A percentile compares a stretch with the other conserved stretches of the same genome.
Conservation (phyloP, 2,797 vertebrate genomes). For the Chelon auratus region DNA sequence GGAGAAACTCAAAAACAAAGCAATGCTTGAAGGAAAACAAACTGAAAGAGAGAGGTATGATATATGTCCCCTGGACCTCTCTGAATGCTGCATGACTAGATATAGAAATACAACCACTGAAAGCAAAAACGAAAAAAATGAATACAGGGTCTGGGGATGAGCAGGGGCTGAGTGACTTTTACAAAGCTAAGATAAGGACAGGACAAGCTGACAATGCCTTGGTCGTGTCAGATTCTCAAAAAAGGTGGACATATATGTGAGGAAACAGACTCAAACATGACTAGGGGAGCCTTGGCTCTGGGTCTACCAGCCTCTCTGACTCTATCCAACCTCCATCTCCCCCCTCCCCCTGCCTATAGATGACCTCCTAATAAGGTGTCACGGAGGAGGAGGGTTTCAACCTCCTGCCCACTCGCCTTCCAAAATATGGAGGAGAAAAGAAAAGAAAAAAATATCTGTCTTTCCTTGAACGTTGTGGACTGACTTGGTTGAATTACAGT, state of each 20-base stretch:
- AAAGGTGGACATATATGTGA: conserved; percentile 40
- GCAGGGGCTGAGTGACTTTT: background rate
- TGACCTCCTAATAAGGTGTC: conserved; percentile 27
- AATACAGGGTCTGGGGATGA: background rate
- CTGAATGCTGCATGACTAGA: background rate
- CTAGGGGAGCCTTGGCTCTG: conserved; percentile 3
- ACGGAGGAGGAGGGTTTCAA: background rate
- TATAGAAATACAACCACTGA: background rate
- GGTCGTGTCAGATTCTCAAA: background rate
- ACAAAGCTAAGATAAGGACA: conserved; percentile 1
- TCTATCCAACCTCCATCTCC: background rate
- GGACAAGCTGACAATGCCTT: background rate
- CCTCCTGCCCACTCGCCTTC: conserved; percentile 11
- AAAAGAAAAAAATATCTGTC: background rate
- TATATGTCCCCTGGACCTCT: background rate
- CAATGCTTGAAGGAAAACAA: background rate
- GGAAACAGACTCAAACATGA: conserved; percentile 28
- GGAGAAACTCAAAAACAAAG: background rate
- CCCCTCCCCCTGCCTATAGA: conserved; percentile 5
- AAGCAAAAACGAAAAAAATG: background rate
- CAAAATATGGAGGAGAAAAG: background rate
- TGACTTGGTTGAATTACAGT: conserved; percentile 9
- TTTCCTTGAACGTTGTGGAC: conserved; percentile 7
- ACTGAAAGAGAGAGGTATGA: background rate
- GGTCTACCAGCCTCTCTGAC: conserved; percentile 2